Percentiles rank a stretch among this genome's conserved stretches.
These are phyloP conservation scores for Seriola rivoliana DNA, from an alignment of 2,113 vertebrate species.

Conservation along the genomic window DNA sequence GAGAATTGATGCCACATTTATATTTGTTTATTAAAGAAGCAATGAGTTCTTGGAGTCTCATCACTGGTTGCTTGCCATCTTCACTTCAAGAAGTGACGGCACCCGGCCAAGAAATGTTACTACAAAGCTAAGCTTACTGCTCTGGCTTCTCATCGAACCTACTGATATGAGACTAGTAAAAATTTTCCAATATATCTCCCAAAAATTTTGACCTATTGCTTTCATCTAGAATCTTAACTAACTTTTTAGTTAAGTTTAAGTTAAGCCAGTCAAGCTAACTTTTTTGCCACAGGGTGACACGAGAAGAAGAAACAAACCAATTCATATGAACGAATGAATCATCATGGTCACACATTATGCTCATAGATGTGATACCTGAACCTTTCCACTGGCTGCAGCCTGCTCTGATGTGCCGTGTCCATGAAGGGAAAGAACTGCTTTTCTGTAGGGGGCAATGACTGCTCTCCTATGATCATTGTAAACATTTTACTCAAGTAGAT, in stretches of 20 bases:
- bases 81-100: too few relatives aligned
- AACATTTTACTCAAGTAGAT: slow-evolving; percentile 51
- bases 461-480: slow-evolving; percentile 57
- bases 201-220: background rate
- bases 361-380: background rate
- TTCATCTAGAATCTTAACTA: too few relatives aligned
- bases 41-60: too few relatives aligned
- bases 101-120: too few relatives aligned
- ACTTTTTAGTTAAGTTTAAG: background rate
- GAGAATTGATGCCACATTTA: too few relatives aligned
- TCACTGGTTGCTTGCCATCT: too few relatives aligned
- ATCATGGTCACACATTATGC: slow-evolving; percentile 7
- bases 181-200: too few relatives aligned
- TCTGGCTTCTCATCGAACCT: too few relatives aligned
- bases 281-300: background rate
- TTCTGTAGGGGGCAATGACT: slow-evolving; percentile 19
- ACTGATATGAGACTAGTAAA: too few relatives aligned
- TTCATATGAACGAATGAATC: background rate
- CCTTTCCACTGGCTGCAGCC: slow-evolving; percentile 3
- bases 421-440: slow-evolving; percentile 2
- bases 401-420: background rate
- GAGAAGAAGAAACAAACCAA: background rate
- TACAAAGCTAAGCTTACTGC: too few relatives aligned
- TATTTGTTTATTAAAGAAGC: too few relatives aligned
- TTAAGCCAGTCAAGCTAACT: too few relatives aligned